Evolutionary conservation across 2,888 invertebrate genomes (phyloP).

Genomic region (Phytoseiulus persimilis): DNA sequence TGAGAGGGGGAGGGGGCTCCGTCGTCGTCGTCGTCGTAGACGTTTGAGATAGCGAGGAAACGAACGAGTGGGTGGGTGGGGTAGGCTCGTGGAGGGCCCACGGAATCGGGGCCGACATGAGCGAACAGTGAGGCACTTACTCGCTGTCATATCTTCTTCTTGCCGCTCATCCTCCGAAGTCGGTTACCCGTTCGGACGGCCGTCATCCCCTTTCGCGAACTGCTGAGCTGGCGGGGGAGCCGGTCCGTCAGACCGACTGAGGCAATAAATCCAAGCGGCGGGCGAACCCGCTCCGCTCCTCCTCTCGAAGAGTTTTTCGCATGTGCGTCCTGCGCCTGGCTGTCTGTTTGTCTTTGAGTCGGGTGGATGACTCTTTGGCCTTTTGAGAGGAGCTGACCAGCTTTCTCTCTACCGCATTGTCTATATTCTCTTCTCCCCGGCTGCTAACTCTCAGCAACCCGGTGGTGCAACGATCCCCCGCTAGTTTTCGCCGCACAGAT

Average conservation of each 20-base stretch:
- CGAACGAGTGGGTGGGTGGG: neutral
- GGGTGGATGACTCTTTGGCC: neutral
- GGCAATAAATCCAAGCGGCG: slow-evolving; percentile 5
- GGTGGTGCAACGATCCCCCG: neutral
- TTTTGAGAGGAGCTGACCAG: neutral
- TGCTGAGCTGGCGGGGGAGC: neutral
- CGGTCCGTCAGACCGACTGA: neutral
- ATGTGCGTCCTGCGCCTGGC: neutral
- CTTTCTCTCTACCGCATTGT: neutral
- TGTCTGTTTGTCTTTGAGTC: neutral
- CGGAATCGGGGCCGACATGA: neutral
- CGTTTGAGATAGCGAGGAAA: too few relatives aligned
- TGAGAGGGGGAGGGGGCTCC: neutral
- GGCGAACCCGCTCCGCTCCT: neutral
- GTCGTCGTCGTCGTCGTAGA: too few relatives aligned
- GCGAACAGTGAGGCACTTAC: neutral
- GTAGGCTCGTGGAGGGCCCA: neutral
- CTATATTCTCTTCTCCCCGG: neutral
- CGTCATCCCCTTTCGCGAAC: neutral
- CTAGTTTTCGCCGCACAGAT: neutral
- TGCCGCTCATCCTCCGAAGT: neutral
- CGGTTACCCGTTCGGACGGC: neutral
- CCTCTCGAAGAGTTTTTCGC: neutral
- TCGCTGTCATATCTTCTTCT: slow-evolving; percentile 5
- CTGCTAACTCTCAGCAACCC: neutral